Evolutionary conservation across 2,113 vertebrate genomes (phyloP).

Genomic region (Mohoua ochrocephala): DNA sequence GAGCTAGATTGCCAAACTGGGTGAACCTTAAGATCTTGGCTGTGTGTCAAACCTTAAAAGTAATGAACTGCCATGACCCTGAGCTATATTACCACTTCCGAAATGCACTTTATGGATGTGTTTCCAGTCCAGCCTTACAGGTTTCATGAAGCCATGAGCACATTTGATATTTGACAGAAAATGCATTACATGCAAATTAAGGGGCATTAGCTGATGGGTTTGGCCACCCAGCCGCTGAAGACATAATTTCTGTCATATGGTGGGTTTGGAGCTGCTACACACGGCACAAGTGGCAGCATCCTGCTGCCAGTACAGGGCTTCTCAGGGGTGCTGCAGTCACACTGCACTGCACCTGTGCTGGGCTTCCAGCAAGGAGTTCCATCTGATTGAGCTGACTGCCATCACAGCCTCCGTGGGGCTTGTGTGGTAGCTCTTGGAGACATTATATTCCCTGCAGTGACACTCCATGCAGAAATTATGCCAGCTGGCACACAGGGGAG

Average conservation of each 20-base stretch:
- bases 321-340: neutral
- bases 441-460: neutral
- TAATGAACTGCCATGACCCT: neutral
- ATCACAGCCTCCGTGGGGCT: neutral
- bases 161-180: neutral
- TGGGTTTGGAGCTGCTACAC: neutral
- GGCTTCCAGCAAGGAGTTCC: neutral
- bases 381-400: neutral
- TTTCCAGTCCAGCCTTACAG: neutral
- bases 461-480: neutral
- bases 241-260: neutral
- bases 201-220: neutral
- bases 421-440: neutral
- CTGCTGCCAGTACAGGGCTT: neutral
- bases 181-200: neutral
- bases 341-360: neutral
- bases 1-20: neutral
- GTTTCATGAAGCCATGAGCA: neutral
- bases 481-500: neutral
- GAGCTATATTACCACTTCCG: neutral
- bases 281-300: neutral
- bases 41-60: constrained; percentile 19
- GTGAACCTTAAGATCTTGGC: constrained; percentile 30
- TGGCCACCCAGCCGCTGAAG: neutral
- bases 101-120: neutral